Base-by-base conservation (phyloP, 1,140 invertebrate species). In the Drosophila rhopaloa region DNA sequence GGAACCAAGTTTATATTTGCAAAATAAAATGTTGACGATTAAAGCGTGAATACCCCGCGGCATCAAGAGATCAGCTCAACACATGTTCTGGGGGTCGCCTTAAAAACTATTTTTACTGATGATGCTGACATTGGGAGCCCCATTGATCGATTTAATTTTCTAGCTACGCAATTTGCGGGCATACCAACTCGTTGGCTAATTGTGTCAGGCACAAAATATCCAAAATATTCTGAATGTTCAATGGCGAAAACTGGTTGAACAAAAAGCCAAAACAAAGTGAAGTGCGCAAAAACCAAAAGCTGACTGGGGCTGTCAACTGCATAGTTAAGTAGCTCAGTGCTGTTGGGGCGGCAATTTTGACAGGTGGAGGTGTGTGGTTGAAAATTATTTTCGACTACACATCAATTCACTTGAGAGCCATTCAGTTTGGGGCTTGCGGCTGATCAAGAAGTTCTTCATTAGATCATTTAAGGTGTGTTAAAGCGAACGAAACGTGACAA, bases 171-270 rank as follows among this genome's bases (percentile, higher is more conserved):
- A 74, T 67, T 67, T 2, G 65, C 46, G 51, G 59, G 57, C 50
- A 29, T 5, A 50, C 63, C 67, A 75, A 47, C 53, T 70, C 41
- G 62, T 61, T 71, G 24, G 65, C 74, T 76, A 76, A 81, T 67
- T 81, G 81, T 85, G 81, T 70, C 74, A 63, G 53, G 50, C 57
- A 40, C 35, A 40, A 65, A 65, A 37, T 46, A 71, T 76, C 57
- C 51, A 54, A 61, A 80, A 63, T 51, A 82, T 85, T 88, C 58
- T 62, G 51, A 79, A 56, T 32, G 74, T 62, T 83, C 84, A 86
- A 79, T 89, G 83, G 61, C 84, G 62, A 46, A 68, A 88, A 79
- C 79, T 73, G 63, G 84, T 80, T 80, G 57, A 73, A 24, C 24
- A 63, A 65, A 77, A 51, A 54, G 48, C 37, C 47, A 59, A 66